Evolutionary conservation across 2,888 invertebrate species (phyloP), one percentile per base, ranked within the genome.

Genomic region (Patella caerulea): DNA sequence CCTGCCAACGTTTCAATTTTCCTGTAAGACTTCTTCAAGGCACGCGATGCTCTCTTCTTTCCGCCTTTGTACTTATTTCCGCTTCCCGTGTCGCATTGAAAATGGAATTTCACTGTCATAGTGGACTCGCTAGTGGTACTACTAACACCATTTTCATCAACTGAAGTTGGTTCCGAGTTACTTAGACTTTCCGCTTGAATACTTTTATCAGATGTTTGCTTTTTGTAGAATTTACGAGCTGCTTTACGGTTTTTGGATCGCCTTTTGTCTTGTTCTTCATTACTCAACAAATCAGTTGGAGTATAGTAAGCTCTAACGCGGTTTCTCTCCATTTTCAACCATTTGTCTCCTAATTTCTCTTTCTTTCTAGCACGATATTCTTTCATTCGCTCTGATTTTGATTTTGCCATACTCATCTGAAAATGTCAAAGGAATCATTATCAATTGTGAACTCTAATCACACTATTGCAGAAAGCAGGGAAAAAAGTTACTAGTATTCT

Each of bases 91-190:
- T 4, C 4, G 19, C 45, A 29, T 19, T 17, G 2, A 17, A 14
- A 24, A 15, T 7, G 71, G 17, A 71, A 52, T 71, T 71, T 71
- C 7, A 71, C 71, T 2, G 29, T 71, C 7, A 71, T 5, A 71
- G 71, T 19, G 34, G 71, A 17, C 34, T 71, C 17, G 11, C 15
- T 56, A 56, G 24, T 19, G 34, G 71, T 29, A 19, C 24, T 29
- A 17, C 24, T 24, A 12, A 71, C 71, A 71, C 9, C 71, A 71
- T 71, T 71, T 71, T 71, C 71, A 71, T 71, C 71, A 29, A 24
- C 69, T 29, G 15, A 29, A 19, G 15, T 29, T 29, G 15, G 19
- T 24, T 19, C 24, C 24, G 2, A n/a, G 9, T 72, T 52, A 45
- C 24, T 9, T 24, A 9, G 34, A 14, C 45, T 34, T 29, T 9